phyloP scores from a whole-genome alignment of 2,113 vertebrate species.

The Calidris pygmaea region DNA sequence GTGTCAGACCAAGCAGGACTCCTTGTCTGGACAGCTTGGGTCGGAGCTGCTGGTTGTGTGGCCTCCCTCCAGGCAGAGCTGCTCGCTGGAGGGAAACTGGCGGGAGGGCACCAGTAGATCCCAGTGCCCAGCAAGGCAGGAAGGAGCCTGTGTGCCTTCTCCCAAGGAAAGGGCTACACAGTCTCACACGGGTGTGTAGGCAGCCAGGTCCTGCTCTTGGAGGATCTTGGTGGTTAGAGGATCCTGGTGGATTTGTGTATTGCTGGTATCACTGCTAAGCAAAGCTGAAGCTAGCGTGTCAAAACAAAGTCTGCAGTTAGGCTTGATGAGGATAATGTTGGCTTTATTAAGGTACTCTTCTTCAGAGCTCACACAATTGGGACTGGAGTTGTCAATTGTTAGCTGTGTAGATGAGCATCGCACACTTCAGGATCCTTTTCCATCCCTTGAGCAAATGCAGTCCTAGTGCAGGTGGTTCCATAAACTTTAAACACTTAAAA shows the following conservation, averaged over 20 bases:
- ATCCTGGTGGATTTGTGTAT: background rate
- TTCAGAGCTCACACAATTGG: background rate
- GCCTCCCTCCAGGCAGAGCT: background rate
- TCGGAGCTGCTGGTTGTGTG: background rate
- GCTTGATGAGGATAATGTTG: background rate
- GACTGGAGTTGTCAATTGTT: background rate
- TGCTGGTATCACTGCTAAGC: background rate
- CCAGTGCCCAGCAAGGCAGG: background rate
- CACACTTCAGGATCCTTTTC: background rate
- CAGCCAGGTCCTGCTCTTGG: background rate
- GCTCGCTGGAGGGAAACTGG: background rate
- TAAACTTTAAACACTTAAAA: background rate
- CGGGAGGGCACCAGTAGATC: background rate
- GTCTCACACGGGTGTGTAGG: accelerated
- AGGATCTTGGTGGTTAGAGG: background rate
- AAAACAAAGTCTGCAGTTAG: background rate
- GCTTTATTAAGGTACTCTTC: background rate
- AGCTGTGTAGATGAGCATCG: background rate
- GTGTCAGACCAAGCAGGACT: background rate
- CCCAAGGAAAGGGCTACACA: background rate
- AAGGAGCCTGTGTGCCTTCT: background rate
- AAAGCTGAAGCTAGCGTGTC: background rate
- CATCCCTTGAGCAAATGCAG: background rate
- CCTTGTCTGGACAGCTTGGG: background rate
- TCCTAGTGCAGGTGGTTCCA: background rate